Conservation (phyloP, 2,113 vertebrate species). For the Craseonycteris thonglongyai region DNA sequence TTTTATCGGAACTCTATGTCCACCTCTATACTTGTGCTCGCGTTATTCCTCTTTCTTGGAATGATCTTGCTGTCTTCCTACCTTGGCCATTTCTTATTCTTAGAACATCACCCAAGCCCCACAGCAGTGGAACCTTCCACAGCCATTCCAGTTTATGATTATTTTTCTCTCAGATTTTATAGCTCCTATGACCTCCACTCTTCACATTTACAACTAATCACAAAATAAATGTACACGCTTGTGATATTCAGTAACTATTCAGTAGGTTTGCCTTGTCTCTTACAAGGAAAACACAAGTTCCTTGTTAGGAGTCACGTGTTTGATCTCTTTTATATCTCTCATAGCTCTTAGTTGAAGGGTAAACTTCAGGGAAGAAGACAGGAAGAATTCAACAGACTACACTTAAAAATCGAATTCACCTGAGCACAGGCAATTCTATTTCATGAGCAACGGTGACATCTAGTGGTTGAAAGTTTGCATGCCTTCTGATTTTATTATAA, state of each 20-base stretch:
- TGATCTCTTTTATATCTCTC: neutral
- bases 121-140: neutral
- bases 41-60: neutral
- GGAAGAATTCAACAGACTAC: neutral
- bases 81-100: neutral
- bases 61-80: neutral
- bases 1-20: neutral
- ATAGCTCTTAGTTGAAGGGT: neutral
- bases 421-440: neutral
- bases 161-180: neutral
- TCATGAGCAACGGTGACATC: constrained; percentile 72
- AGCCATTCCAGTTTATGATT: neutral
- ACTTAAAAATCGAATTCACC: accelerated
- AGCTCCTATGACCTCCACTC: neutral
- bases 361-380: neutral
- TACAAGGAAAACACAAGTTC: neutral
- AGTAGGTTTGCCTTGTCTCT: neutral
- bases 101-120: neutral
- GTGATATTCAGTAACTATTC: neutral
- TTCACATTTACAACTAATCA: neutral
- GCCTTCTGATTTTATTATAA: neutral
- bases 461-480: constrained; percentile 40
- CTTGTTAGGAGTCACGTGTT: neutral
- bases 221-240: neutral
- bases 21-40: neutral